Conservation (phyloP, 2,797 vertebrate species). For the Takifugu ocellatus region DNA sequence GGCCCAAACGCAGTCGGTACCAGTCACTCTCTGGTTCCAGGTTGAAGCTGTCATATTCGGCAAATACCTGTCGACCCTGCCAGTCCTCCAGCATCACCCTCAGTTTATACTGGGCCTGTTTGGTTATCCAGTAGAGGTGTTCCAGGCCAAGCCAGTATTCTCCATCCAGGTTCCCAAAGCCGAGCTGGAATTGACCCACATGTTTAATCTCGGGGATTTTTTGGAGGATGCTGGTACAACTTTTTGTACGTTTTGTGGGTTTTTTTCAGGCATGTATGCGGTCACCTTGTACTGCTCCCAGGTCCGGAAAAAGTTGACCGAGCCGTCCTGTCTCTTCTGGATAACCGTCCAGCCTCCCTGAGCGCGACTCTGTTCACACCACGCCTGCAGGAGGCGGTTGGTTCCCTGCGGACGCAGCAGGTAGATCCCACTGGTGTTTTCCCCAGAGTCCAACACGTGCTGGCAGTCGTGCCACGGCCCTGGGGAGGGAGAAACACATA, state of each 20-base stretch:
- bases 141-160: constrained; percentile 93
- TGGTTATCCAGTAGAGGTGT: constrained; percentile 82
- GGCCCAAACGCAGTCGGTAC: constrained; percentile 85
- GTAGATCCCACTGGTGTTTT: constrained; percentile 81
- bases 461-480: constrained; percentile 89
- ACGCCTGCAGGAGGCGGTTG: constrained; percentile 80
- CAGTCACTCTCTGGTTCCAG: constrained; percentile 86
- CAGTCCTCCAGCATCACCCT: constrained; percentile 86
- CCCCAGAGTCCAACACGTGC: constrained; percentile 76
- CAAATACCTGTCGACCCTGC: constrained; percentile 82
- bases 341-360: constrained; percentile 89
- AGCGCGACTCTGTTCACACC: constrained; percentile 85
- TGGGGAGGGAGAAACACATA: constrained; percentile 34
- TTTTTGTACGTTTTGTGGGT: neutral
- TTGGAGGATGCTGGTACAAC: neutral
- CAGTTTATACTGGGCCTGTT: constrained; percentile 80
- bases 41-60: constrained; percentile 83
- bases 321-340: constrained; percentile 88
- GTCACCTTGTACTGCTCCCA: constrained; percentile 92
- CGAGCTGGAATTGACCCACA: constrained; percentile 70
- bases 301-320: constrained; percentile 87
- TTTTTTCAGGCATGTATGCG: neutral
- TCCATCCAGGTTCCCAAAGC: constrained; percentile 87
- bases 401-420: constrained; percentile 74
- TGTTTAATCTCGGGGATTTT: neutral